phyloP scores from a whole-genome alignment of 2,797 vertebrate genomes.

The Tapera naevia region DNA sequence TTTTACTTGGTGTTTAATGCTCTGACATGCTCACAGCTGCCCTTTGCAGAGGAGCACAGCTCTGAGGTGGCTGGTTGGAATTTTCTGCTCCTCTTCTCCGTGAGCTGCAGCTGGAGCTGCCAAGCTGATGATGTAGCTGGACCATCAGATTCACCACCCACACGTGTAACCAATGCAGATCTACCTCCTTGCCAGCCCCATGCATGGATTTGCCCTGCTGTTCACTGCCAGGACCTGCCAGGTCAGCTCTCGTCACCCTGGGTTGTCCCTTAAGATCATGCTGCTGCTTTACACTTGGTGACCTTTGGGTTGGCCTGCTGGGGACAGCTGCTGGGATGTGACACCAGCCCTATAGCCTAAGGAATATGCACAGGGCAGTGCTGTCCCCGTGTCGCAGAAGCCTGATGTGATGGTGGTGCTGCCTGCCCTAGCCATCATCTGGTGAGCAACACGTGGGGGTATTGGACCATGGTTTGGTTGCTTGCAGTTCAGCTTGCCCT shows the following conservation, averaged over 20 bases:
- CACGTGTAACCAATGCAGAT: neutral
- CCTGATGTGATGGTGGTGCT: neutral
- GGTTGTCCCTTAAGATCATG: neutral
- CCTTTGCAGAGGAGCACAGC: neutral
- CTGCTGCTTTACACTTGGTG: neutral
- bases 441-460: neutral
- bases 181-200: neutral
- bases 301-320: neutral
- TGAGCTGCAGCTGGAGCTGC: neutral
- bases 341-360: neutral
- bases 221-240: neutral
- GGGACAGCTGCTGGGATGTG: neutral
- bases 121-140: neutral
- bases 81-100: neutral
- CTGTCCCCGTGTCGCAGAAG: neutral
- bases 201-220: neutral
- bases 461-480: neutral
- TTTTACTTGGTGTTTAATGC: fast-evolving
- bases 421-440: neutral
- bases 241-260: fast-evolving
- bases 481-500: neutral
- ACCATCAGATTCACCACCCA: neutral
- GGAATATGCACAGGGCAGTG: neutral
- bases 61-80: neutral
- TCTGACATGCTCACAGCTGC: neutral